phyloP scores from a whole-genome alignment of 2,797 vertebrate species.

The Eulemur rubriventer region DNA sequence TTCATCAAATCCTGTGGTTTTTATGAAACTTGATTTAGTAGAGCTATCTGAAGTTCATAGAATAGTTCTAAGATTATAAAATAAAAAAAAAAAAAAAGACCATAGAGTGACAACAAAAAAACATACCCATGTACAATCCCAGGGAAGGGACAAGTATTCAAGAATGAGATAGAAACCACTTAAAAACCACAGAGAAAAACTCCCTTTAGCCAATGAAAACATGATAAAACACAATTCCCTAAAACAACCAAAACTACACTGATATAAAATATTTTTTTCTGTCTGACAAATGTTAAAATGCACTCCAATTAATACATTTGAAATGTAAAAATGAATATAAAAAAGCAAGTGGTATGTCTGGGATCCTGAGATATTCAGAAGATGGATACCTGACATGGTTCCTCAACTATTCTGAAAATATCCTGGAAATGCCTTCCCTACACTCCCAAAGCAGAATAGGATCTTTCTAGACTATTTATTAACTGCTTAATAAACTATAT shows the following conservation, averaged over 20 bases:
- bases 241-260: background rate
- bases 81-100: background rate
- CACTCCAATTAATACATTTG: background rate
- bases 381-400: background rate
- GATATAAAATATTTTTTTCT: background rate
- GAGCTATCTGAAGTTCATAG: background rate
- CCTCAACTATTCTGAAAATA: background rate
- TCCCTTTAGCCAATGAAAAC: background rate
- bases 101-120: background rate
- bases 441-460: background rate
- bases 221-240: background rate
- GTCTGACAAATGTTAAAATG: background rate
- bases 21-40: background rate
- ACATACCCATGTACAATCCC: background rate
- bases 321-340: background rate
- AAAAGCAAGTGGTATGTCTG: background rate
- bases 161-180: background rate
- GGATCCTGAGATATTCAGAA: background rate
- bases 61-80: background rate
- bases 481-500: background rate
- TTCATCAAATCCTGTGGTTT: background rate
- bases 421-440: background rate
- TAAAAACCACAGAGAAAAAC: background rate
- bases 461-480: background rate
- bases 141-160: background rate